A percentile compares a stretch with the other conserved stretches of the same genome.
Evolutionary conservation across 1,140 invertebrate genomes (phyloP).

Genomic region (Drosophila parabipectinata): DNA sequence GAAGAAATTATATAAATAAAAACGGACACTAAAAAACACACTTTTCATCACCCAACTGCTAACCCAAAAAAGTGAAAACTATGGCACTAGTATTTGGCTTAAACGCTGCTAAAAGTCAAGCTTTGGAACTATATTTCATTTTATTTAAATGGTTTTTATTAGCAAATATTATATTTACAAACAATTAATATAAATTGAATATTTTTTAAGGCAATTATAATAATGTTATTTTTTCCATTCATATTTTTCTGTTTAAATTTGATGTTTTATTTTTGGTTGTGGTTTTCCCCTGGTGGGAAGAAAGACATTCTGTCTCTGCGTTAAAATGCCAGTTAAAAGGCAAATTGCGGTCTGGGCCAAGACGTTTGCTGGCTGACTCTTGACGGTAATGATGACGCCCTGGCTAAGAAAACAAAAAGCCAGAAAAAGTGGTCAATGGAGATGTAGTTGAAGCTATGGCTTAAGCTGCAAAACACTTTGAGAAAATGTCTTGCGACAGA

Average conservation of each 20-base stretch:
- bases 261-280: slow-evolving; percentile 14
- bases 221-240: too few species aligned
- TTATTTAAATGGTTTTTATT: not conserved
- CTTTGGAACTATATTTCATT: not conserved
- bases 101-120: slow-evolving; percentile 13
- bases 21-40: not conserved
- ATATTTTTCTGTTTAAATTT: not conserved
- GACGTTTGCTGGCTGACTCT: slow-evolving; percentile 32
- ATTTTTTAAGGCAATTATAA: too few species aligned
- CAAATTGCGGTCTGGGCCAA: slow-evolving; percentile 53
- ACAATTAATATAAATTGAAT: too few species aligned
- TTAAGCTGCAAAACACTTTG: not conserved
- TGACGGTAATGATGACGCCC: slow-evolving; percentile 56
- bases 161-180: too few species aligned
- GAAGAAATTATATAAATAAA: slow-evolving; percentile 28
- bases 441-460: slow-evolving; percentile 9
- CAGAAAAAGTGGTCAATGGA: slow-evolving; percentile 43
- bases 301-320: slow-evolving; percentile 38
- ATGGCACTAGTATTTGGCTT: slow-evolving; percentile 3
- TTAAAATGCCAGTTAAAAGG: slow-evolving; percentile 42
- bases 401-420: slow-evolving; percentile 53
- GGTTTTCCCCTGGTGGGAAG: slow-evolving; percentile 20
- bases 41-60: slow-evolving; percentile 16
- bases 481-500: not conserved
- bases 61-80: slow-evolving; percentile 28